These are phyloP conservation scores for Leucophenga varia DNA, from an alignment of 1,140 invertebrate species.

Conservation along the genomic window DNA sequence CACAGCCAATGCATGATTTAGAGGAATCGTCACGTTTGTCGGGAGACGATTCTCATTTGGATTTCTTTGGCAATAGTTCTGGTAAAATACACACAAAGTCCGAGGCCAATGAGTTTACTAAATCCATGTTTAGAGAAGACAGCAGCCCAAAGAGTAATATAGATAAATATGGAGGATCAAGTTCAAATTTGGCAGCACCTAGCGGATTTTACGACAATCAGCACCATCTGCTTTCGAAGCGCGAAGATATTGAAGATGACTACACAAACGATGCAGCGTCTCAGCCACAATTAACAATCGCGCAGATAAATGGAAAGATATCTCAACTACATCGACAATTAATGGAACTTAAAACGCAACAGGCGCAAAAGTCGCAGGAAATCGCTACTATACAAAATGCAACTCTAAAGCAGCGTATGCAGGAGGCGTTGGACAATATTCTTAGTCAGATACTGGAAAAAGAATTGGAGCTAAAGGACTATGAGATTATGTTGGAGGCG, in stretches of 20 bases:
- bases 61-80: constrained; percentile 59
- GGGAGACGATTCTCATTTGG: constrained; percentile 72
- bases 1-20: constrained; percentile 68
- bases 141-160: constrained; percentile 36
- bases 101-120: constrained; percentile 46
- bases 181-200: constrained; percentile 43
- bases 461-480: constrained; percentile 65
- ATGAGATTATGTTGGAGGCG: constrained; percentile 43
- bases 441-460: constrained; percentile 78
- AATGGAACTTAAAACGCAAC: constrained; percentile 68
- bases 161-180: constrained; percentile 32
- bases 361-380: constrained; percentile 77
- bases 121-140: constrained; percentile 38
- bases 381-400: constrained; percentile 84
- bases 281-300: constrained; percentile 39
- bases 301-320: constrained; percentile 61
- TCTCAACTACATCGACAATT: constrained; percentile 69
- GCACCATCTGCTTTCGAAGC: constrained; percentile 26
- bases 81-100: constrained; percentile 34
- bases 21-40: constrained; percentile 78
- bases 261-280: constrained; percentile 35
- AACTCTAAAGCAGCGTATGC: constrained; percentile 77
- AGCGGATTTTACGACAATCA: constrained; percentile 39
- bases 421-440: constrained; percentile 76
- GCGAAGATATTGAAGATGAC: constrained; percentile 42